These are phyloP conservation scores for Drosophila navojoa DNA, from an alignment of 1,140 invertebrate species.

Conservation along the genomic window DNA sequence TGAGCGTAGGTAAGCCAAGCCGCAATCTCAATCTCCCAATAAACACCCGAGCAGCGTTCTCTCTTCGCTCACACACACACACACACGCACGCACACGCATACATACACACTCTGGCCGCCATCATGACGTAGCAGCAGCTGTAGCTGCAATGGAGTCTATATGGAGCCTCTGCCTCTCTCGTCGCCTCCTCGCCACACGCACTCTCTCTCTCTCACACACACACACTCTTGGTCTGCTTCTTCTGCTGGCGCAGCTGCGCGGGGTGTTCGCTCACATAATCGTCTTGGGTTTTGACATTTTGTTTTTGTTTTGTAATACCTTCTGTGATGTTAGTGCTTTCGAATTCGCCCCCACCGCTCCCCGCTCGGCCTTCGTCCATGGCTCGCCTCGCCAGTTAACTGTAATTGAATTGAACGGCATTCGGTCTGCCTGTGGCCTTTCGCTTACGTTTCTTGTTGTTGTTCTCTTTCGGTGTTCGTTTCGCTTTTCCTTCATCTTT, in stretches of 20 bases:
- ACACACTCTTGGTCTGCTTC: not conserved
- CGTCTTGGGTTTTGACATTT: conserved; percentile 83
- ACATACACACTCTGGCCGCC: conserved; percentile 55
- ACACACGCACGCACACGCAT: conserved; percentile 36
- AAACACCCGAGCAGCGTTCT: conserved; percentile 78
- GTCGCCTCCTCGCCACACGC: not conserved
- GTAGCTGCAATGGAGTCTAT: conserved; percentile 18
- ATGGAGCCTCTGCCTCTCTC: conserved; percentile 16
- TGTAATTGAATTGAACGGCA: conserved; percentile 76
- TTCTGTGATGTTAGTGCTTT: conserved; percentile 77
- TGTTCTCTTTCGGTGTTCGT: too few species aligned
- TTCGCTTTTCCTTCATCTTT: not conserved
- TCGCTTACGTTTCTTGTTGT: not conserved
- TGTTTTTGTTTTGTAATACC: conserved; percentile 83
- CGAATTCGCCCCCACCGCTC: conserved; percentile 35
- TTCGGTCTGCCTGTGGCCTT: conserved; percentile 12
- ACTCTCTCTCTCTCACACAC: not conserved
- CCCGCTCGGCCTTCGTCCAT: not conserved
- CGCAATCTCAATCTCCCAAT: conserved; percentile 83
- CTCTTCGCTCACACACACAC: conserved; percentile 47
- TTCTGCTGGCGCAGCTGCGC: conserved; percentile 65
- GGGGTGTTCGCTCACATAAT: conserved; percentile 73
- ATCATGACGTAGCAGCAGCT: conserved; percentile 57
- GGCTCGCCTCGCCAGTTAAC: conserved; percentile 51
- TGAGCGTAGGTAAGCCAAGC: conserved; percentile 77